Conservation (phyloP, 2,888 invertebrate species). For the Tanytarsus gracilentus region DNA sequence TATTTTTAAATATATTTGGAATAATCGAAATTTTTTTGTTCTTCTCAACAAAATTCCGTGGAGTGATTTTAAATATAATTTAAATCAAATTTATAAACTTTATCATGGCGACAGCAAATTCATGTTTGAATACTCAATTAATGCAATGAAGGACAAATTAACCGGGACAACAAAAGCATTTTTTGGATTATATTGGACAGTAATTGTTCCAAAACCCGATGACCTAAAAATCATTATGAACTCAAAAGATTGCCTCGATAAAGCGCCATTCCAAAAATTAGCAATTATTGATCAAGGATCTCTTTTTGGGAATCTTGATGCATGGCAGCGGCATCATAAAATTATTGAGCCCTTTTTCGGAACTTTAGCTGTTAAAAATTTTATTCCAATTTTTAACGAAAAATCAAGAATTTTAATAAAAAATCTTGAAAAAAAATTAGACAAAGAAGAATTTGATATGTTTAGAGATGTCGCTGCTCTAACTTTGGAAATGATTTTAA, state of each 20-base stretch:
- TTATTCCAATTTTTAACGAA: background rate
- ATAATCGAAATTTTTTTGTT: no score
- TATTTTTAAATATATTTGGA: no score
- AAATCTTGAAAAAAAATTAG: background rate
- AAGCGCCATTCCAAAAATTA: background rate
- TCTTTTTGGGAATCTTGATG: background rate
- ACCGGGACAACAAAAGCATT: background rate
- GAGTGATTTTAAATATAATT: no score
- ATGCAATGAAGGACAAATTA: no score
- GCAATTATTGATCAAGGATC: background rate
- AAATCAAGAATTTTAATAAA: background rate
- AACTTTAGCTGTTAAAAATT: background rate
- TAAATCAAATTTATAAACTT: no score
- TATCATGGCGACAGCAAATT: no score
- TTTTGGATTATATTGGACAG: background rate
- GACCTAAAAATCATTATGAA: conserved; percentile 1
- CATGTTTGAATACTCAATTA: no score
- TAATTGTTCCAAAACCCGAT: background rate
- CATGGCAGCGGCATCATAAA: background rate
- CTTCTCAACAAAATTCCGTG: no score
- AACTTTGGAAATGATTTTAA: background rate
- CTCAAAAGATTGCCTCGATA: background rate
- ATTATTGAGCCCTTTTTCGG: background rate
- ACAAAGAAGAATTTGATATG: background rate
- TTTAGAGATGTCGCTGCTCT: background rate